Evolutionary conservation across 2,888 invertebrate genomes (phyloP).

Genomic region (Quadroppia sp.): DNA sequence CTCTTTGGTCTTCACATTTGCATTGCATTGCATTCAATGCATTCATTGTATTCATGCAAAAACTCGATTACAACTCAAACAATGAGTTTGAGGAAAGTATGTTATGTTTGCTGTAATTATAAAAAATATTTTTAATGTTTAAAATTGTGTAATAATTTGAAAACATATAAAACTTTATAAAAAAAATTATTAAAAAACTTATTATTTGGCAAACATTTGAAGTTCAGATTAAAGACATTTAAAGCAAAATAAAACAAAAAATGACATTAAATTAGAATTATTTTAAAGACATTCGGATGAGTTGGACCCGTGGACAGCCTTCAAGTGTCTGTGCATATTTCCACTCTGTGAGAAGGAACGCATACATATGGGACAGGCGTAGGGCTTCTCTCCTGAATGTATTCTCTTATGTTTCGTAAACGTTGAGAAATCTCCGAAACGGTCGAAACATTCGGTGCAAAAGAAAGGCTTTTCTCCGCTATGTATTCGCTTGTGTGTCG

Average conservation of each 20-base stretch:
- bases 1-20: background rate
- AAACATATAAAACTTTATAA: too few species aligned
- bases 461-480: constrained; percentile 42
- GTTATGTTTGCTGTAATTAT: too few species aligned
- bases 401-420: constrained; percentile 42
- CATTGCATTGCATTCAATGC: background rate
- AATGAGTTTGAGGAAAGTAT: too few species aligned
- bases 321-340: constrained; percentile 43
- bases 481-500: constrained; percentile 43
- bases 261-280: too few species aligned
- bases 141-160: too few species aligned
- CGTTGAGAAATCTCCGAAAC: constrained; percentile 43
- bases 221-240: too few species aligned
- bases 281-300: background rate
- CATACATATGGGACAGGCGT: constrained; percentile 40
- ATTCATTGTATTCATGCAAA: background rate
- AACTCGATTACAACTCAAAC: background rate
- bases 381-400: constrained; percentile 44
- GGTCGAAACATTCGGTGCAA: constrained; percentile 39
- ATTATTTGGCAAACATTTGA: too few species aligned
- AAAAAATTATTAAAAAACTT: too few species aligned
- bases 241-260: too few species aligned
- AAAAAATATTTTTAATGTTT: too few species aligned
- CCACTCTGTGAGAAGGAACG: constrained; percentile 42
- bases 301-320: constrained; percentile 36